Evolutionary conservation across 1,140 invertebrate genomes (phyloP), one percentile per base, ranked within the genome.

Genomic region (Parasteatoda tepidariorum): DNA sequence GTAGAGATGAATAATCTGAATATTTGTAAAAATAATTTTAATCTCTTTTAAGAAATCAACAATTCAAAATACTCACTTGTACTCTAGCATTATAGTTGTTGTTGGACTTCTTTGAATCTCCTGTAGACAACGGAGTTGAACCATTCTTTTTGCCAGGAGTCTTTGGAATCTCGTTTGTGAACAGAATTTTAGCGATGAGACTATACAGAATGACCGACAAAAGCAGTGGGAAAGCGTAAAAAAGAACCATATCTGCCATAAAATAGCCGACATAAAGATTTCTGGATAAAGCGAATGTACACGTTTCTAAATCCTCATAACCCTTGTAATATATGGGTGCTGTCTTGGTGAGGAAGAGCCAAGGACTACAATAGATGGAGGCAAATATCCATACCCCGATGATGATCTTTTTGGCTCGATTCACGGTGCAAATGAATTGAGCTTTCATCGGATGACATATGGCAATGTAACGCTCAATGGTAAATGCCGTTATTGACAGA

Each of bases 401-500:
- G 22, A 92, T 92, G 75, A 92, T 92, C 76, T 89, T 88, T 86
- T 92, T 92, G 41, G 92, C 92, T 34, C 92, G 86, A 68, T 88
- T 88, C 6, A 92, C 90, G 0, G 91, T 92, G 86, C 92, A 92
- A 55, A 92, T 86, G 24, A 89, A 88, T 81, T 91, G 91, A 18
- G 92, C 92, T 84, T 89, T 88, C 88, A 92, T 90, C 0, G 92
- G 92, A 86, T 92, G 90, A 84, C 91, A 92, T 54, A 92, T 92
- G 71, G 92, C 91, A 55, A 92, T 91, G 86, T 91, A 92, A 15
- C 91, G 86, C 85, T 92, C 91, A 5, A 93, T 90, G 2, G 93
- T 94, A 88, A 93, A 94, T 0, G 93, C 92, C 26, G 93, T 92
- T 54, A 93, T 91, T 33, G 91, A 92, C 28, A 93, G 88, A 0